Evolutionary conservation across 2,797 vertebrate species (phyloP).

Genomic region (Pelochelys cantorii): DNA sequence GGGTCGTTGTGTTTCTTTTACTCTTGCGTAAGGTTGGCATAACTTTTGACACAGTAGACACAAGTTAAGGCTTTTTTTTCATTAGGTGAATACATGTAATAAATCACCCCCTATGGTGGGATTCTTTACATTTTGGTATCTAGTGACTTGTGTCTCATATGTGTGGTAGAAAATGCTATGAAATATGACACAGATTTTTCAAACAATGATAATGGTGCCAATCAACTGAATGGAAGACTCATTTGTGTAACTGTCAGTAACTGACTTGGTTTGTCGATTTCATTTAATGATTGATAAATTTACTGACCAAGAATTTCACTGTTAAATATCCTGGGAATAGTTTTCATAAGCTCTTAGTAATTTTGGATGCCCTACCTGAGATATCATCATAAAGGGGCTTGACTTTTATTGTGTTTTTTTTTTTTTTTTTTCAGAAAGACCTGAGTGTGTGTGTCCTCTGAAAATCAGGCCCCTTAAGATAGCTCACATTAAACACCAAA

Average conservation of each 20-base stretch:
- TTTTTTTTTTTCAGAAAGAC: background rate
- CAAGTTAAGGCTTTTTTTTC: background rate
- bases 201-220: background rate
- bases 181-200: background rate
- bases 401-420: background rate
- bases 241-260: background rate
- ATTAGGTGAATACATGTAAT: background rate
- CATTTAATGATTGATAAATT: background rate
- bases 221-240: background rate
- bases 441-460: background rate
- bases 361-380: background rate
- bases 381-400: accelerated
- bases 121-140: background rate
- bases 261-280: background rate
- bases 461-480: background rate
- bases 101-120: background rate
- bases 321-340: background rate
- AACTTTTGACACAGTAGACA: background rate
- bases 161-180: background rate
- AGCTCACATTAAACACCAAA: background rate
- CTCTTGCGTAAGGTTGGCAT: background rate
- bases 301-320: background rate
- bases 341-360: background rate
- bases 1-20: conserved; percentile 12
- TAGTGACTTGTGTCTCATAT: background rate